Conservation (phyloP, 2,797 vertebrate species). For the Xiphorhynchus erythropygius region DNA sequence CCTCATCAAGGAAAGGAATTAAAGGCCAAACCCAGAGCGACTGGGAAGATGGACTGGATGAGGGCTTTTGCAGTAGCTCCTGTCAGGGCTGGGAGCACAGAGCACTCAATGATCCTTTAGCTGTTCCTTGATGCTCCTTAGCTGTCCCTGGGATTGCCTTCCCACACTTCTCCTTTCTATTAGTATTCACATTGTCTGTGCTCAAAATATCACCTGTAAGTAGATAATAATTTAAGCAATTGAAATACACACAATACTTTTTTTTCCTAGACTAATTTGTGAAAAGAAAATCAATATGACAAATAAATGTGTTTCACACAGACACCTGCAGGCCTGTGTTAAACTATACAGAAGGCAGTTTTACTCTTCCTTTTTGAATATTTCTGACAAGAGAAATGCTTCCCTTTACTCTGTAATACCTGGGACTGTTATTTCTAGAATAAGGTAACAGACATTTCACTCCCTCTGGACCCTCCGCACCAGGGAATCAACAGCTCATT, state of each 20-base stretch:
- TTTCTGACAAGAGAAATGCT: not conserved
- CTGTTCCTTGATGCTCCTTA: not conserved
- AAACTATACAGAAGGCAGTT: not conserved
- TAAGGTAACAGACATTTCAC: not conserved
- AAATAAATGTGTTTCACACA: not conserved
- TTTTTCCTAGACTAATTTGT: not conserved
- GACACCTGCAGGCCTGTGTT: no score
- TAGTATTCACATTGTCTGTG: not conserved
- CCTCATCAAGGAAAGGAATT: no score
- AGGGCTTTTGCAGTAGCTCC: not conserved
- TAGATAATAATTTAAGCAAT: not conserved
- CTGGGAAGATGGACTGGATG: not conserved
- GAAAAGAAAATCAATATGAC: not conserved
- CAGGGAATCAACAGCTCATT: not conserved
- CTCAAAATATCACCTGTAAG: not conserved
- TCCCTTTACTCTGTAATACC: not conserved
- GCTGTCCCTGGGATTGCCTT: not conserved
- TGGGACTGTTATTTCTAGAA: not conserved
- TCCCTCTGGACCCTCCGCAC: accelerated
- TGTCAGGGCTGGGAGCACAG: not conserved
- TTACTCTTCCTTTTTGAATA: not conserved
- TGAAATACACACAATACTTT: accelerated
- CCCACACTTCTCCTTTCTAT: not conserved
- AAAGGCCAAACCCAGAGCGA: not conserved
- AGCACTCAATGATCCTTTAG: not conserved